Conservation (phyloP, 2,113 vertebrate species). For the Globicephala melas region DNA sequence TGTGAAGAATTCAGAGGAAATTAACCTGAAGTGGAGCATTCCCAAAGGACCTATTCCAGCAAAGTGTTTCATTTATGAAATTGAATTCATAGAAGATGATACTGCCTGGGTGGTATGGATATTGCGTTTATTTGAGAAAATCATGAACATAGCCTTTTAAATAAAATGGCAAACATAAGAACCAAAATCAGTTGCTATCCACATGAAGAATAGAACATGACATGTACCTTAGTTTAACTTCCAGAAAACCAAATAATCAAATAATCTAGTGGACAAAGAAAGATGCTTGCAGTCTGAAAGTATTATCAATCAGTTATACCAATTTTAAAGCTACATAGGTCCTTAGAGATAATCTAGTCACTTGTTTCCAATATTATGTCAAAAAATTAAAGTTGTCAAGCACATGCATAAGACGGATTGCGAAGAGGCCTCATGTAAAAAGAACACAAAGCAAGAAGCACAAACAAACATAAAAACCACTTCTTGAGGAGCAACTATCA, state of each 20-base stretch:
- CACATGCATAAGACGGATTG: not conserved
- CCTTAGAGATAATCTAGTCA: not conserved
- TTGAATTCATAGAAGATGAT: constrained; percentile 76
- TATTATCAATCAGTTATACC: not conserved
- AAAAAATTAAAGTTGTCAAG: constrained; percentile 18
- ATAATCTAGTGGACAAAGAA: not conserved
- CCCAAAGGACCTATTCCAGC: constrained; percentile 77
- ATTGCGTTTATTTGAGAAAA: not conserved
- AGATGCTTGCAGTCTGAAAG: not conserved
- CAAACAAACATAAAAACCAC: not conserved
- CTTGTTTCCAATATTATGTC: constrained; percentile 28
- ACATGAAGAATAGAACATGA: not conserved
- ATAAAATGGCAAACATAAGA: constrained; percentile 4
- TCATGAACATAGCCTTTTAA: not conserved
- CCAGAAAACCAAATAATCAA: not conserved
- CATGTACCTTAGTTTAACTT: constrained; percentile 19
- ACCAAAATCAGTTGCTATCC: not conserved
- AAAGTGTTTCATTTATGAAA: constrained; percentile 88
- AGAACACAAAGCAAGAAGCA: not conserved
- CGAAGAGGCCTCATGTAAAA: not conserved
- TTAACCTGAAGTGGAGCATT: constrained; percentile 81
- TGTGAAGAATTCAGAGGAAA: constrained; percentile 27
- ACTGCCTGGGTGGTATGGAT: constrained; percentile 72
- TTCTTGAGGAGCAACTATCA: not conserved
- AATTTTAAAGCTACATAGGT: constrained; percentile 39